Base-by-base conservation (phyloP, 2,888 invertebrate genomes). In the Agrochola circellaris region DNA sequence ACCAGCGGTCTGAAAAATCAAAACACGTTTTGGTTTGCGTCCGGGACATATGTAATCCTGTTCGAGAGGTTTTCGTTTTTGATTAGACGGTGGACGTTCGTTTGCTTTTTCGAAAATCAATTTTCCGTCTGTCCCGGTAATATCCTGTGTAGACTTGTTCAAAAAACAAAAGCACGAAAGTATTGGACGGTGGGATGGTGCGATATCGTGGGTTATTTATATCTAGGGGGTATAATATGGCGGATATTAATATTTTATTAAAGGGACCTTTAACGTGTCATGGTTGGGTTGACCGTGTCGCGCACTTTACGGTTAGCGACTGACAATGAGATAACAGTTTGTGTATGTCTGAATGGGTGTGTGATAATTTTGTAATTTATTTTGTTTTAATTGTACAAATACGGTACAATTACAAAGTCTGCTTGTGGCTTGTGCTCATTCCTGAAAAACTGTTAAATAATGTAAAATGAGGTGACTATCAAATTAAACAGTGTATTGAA, bases 201-300 rank as follows among this genome's bases (percentile, higher is more conserved):
- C 11, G 70, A 51, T 64, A 58, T 70, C 54, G 48, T 70, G 38
- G 26, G 48, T 60, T 83, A 82, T 76, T 70, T 82, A 66, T 72
- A 69, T 54, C 48, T 8, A 30, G 60, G 61, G 30, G 74, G 68
- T 60, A 72, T 69, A 76, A 26, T 60, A 73, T 79, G 65, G 65
- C 34, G 45, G 75, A 73, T 84, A 86, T 80, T 82, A 81, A 85
- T 82, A 83, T 80, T 85, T 77, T 74, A 85, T 82, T 81, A 72
- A 74, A 69, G 68, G 56, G 62, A 85, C 83, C 77, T 85, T 83
- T 82, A 77, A 56, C 74, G 62, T 23, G 68, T 68, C 77, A 77
- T 71, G 76, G 67, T 74, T 77, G 76, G 74, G 75, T 73, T 71
- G 30, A 34, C 62, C 23, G 60, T 73, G 60, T 34, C 67, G 60